These are phyloP conservation scores for Coremacera marginata DNA, from an alignment of 2,888 invertebrate species.

Conservation along the genomic window DNA sequence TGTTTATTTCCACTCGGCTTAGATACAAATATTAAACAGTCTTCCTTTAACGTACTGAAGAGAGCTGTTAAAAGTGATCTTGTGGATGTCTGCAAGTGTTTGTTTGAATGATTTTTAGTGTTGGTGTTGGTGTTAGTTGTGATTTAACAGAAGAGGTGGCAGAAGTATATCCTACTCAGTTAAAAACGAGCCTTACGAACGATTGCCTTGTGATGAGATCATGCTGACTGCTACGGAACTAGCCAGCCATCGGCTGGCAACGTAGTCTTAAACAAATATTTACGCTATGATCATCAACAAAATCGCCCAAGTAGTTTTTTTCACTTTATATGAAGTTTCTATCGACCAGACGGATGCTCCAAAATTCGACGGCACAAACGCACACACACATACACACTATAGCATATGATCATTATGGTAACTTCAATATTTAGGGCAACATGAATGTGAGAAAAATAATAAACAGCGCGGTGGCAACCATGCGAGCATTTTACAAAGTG, in stretches of 20 bases:
- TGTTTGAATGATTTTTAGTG: too few species aligned
- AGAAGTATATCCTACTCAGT: conserved; percentile 18
- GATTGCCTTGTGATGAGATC: background rate
- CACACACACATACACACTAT: background rate
- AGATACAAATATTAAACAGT: too few species aligned
- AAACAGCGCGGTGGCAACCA: background rate
- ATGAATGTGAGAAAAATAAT: conserved; percentile 63
- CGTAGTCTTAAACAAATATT: conserved; percentile 34
- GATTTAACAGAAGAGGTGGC: conserved; percentile 25
- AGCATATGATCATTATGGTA: conserved; percentile 52
- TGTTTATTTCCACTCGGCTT: too few species aligned
- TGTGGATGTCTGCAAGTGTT: too few species aligned
- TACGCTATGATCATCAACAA: conserved; percentile 19
- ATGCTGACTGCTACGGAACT: background rate
- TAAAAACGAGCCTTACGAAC: too few species aligned
- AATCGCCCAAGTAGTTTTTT: conserved; percentile 31
- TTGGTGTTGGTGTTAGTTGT: background rate
- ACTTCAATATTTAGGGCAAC: conserved; percentile 63
- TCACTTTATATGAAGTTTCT: background rate
- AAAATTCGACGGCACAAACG: background rate
- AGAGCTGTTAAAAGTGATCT: too few species aligned
- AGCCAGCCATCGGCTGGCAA: background rate
- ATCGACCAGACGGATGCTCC: background rate
- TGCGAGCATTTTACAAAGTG: too few species aligned
- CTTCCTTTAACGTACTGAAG: too few species aligned